Evolutionary conservation across 2,888 invertebrate species (phyloP).

Genomic region (Pharmacophagus antenor): DNA sequence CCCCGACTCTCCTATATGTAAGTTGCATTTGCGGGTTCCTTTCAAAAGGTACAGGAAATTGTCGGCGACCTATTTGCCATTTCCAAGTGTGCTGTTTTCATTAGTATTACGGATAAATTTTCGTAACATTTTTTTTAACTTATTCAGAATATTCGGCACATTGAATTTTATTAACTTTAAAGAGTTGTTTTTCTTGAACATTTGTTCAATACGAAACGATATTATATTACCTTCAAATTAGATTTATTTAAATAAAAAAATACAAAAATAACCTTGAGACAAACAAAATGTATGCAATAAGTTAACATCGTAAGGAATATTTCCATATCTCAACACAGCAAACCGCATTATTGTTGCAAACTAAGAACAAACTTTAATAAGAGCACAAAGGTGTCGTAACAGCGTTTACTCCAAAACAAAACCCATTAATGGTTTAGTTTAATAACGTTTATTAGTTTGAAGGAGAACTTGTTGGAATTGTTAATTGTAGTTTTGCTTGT

Average conservation of each 20-base stretch:
- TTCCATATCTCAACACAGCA: background rate
- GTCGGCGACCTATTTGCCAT: slow-evolving; percentile 8
- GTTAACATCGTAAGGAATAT: background rate
- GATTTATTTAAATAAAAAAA: too few species aligned
- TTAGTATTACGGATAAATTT: too few species aligned
- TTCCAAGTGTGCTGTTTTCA: slow-evolving; percentile 8
- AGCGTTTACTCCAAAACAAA: slow-evolving; percentile 17
- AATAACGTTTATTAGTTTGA: slow-evolving; percentile 17
- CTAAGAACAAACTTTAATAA: slow-evolving; percentile 2
- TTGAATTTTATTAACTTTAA: too few species aligned
- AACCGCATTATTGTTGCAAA: background rate
- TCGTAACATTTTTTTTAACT: too few species aligned
- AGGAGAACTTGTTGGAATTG: slow-evolving; percentile 13
- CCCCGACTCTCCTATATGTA: slow-evolving; percentile 40
- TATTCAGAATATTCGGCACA: too few species aligned
- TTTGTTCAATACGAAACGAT: too few species aligned
- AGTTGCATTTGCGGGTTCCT: slow-evolving; percentile 26
- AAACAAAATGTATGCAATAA: background rate
- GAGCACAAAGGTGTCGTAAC: slow-evolving; percentile 1
- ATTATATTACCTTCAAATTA: too few species aligned
- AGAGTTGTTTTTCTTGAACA: too few species aligned
- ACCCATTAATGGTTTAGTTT: slow-evolving; percentile 20
- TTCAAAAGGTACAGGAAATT: slow-evolving; percentile 23
- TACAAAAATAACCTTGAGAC: too few species aligned
- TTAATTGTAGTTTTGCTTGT: slow-evolving; percentile 18